These are phyloP conservation scores for Chironomus tentans DNA, from an alignment of 2,888 invertebrate genomes.

Conservation along the genomic window DNA sequence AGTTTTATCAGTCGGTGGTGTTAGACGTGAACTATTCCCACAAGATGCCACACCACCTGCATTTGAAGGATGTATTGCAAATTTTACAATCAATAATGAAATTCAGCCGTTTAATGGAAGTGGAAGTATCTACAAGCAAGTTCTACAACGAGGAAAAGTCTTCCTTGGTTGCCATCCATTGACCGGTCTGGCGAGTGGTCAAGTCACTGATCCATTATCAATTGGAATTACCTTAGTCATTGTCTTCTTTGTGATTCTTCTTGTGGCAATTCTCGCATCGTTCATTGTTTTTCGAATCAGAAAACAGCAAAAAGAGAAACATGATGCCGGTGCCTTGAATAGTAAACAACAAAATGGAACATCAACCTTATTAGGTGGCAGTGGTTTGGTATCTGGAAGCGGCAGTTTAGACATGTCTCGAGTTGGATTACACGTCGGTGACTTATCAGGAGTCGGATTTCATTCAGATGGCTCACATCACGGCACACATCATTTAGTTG, in stretches of 20 bases:
- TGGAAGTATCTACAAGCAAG: conserved; percentile 69
- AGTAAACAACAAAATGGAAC: conserved; percentile 74
- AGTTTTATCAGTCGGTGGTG: conserved; percentile 69
- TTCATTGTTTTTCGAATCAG: conserved; percentile 87
- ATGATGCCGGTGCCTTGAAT: conserved; percentile 58
- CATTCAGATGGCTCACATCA: conserved; percentile 68
- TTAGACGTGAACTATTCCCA: conserved; percentile 50
- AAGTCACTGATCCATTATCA: conserved; percentile 77
- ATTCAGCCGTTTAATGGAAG: conserved; percentile 83
- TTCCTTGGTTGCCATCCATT: conserved; percentile 64
- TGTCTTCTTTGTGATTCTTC: conserved; percentile 82
- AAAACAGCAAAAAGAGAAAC: conserved; percentile 79
- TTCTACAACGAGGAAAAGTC: conserved; percentile 61
- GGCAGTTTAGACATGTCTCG: conserved; percentile 61
- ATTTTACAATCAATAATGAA: conserved; percentile 81
- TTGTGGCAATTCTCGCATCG: conserved; percentile 81
- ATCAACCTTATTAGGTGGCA: conserved; percentile 57
- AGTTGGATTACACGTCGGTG: conserved; percentile 55
- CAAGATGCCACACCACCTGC: conserved; percentile 48
- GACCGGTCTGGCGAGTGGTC: conserved; percentile 59
- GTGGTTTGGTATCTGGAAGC: conserved; percentile 56
- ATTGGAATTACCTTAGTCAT: conserved; percentile 90
- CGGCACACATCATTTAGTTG: conserved; percentile 69
- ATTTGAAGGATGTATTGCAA: conserved; percentile 84
- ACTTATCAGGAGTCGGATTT: conserved; percentile 57